phyloP scores from a whole-genome alignment of 37 sponge, comb jelly and placozoan genomes.

The Halichondria panicea region DNA sequence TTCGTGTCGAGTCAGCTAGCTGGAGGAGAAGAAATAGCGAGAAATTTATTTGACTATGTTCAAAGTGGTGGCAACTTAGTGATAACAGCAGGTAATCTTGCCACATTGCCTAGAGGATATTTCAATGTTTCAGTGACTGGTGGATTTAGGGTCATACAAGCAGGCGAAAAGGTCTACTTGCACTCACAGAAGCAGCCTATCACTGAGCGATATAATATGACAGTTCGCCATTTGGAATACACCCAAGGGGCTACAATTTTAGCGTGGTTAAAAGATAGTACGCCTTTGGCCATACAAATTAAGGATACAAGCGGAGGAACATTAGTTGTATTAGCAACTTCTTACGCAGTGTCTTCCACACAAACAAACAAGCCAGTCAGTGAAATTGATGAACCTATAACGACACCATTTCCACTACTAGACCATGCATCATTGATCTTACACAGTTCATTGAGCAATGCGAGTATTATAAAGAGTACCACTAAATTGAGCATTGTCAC shows the following conservation, averaged over 20 bases:
- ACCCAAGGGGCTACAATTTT: background rate
- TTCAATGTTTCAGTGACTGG: conserved; percentile 7
- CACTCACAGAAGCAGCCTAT: background rate
- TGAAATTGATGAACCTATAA: conserved; percentile 27
- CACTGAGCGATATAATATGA: conserved; percentile 35
- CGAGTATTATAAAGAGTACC: conserved; percentile 6
- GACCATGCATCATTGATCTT: conserved; percentile 23
- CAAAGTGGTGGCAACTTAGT: conserved; percentile 36
- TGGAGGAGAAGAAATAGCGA: conserved; percentile 29
- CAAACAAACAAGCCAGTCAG: conserved; percentile 14
- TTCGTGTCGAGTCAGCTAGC: conserved; percentile 20
- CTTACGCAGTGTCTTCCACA: conserved; percentile 23
- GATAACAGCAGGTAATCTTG: conserved; percentile 37
- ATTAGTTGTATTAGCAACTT: conserved; percentile 37
- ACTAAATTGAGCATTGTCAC: conserved; percentile 20
- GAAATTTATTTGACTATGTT: conserved; percentile 25
- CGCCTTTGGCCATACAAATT: conserved; percentile 20
- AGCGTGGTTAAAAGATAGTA: conserved; percentile 5
- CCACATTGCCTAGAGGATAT: background rate
- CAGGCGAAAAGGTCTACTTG: conserved; percentile 10
- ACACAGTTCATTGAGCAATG: conserved; percentile 9
- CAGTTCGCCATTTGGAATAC: conserved; percentile 19
- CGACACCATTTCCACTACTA: conserved; percentile 42
- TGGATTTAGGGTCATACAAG: background rate
- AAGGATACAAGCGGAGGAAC: conserved; percentile 18